phyloP scores from a whole-genome alignment of 2,888 invertebrate species.

The Sturmia bella region DNA sequence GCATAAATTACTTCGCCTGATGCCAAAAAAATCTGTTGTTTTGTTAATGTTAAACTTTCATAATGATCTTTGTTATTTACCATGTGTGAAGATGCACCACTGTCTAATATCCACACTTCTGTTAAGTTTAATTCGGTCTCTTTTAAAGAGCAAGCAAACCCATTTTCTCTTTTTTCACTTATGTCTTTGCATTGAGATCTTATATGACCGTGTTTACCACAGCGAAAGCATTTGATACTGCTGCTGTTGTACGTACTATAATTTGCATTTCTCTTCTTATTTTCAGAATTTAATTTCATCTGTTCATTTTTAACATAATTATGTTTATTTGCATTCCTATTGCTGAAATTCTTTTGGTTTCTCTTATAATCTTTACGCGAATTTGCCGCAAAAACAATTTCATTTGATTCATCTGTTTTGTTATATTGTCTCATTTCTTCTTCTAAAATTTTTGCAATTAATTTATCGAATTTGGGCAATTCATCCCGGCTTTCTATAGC shows the following conservation, averaged over 20 bases:
- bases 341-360: not conserved
- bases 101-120: slow-evolving; percentile 43
- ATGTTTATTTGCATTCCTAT: not conserved
- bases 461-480: slow-evolving; percentile 46
- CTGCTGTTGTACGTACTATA: not conserved
- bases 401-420: slow-evolving; percentile 1
- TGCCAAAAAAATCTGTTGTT: slow-evolving; percentile 50
- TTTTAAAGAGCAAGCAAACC: slow-evolving; percentile 19
- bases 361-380: slow-evolving; percentile 3
- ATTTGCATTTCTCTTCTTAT: not conserved
- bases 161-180: not conserved
- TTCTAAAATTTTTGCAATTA: slow-evolving; percentile 58
- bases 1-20: slow-evolving; percentile 48
- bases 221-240: slow-evolving; percentile 29
- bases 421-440: slow-evolving; percentile 30
- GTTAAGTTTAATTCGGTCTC: slow-evolving; percentile 1
- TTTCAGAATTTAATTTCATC: no score
- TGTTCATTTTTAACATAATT: not conserved
- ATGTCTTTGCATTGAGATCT: slow-evolving; percentile 22
- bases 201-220: slow-evolving; percentile 21
- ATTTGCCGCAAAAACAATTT: slow-evolving; percentile 22
- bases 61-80: slow-evolving; percentile 34
- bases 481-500: slow-evolving; percentile 61
- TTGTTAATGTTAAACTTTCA: slow-evolving; percentile 8
- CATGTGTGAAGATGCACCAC: slow-evolving; percentile 60